phyloP scores from a whole-genome alignment of 1,140 invertebrate species.

The Bombus difficillimus region DNA sequence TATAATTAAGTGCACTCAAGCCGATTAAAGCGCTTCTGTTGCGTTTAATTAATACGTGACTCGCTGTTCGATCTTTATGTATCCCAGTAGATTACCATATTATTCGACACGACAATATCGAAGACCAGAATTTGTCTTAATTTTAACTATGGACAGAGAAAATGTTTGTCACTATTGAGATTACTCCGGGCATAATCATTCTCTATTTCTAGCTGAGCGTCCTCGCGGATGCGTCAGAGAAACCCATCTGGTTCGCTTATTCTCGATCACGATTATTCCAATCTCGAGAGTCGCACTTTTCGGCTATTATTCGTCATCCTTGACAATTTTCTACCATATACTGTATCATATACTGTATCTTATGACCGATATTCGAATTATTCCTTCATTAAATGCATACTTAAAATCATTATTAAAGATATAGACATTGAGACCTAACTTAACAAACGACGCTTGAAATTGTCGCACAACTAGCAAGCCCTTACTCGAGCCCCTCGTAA shows the following conservation, averaged over 20 bases:
- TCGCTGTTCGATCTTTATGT: not conserved
- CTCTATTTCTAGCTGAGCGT: slow-evolving; percentile 30
- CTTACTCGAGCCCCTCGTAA: not conserved
- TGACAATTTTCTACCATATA: not conserved
- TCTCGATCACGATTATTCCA: slow-evolving; percentile 7
- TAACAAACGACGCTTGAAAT: not conserved
- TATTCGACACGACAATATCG: too few species aligned
- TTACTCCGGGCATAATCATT: not conserved
- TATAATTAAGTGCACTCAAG: slow-evolving; percentile 1
- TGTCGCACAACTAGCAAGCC: not conserved
- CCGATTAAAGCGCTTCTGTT: not conserved
- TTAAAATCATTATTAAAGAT: not conserved
- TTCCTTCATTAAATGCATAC: not conserved
- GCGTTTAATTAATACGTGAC: not conserved
- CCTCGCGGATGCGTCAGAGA: slow-evolving; percentile 19
- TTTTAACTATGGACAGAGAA: not conserved
- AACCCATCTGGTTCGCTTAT: slow-evolving; percentile 15
- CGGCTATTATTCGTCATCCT: not conserved
- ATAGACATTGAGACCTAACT: not conserved
- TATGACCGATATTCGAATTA: not conserved
- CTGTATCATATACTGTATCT: too few species aligned
- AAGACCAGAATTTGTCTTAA: not conserved
- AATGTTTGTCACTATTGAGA: not conserved
- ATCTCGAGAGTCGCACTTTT: not conserved
- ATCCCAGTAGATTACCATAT: not conserved